Percentiles rank a stretch among this genome's conserved stretches.
Evolutionary conservation across 1,140 invertebrate species (phyloP).

Genomic region (Listronotus oregonensis): DNA sequence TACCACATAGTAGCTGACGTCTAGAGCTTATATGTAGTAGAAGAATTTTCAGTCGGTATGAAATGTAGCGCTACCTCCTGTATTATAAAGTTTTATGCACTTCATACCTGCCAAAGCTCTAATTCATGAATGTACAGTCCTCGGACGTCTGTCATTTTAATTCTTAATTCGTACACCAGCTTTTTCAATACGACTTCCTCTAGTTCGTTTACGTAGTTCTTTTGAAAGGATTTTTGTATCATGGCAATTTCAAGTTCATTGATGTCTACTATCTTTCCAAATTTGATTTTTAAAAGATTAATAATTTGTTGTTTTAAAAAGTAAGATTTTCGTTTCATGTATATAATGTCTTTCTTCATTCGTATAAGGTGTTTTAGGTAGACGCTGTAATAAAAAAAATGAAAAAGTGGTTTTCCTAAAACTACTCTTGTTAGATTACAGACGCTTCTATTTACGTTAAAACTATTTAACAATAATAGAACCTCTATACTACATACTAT

Average conservation of each 20-base stretch:
- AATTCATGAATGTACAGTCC: constrained; percentile 56
- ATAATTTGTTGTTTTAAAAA: constrained; percentile 59
- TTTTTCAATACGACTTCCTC: constrained; percentile 63
- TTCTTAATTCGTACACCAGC: constrained; percentile 61
- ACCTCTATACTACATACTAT: no score
- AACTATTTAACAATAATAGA: no score
- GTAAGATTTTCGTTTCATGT: constrained; percentile 61
- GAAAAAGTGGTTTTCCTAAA: constrained; percentile 1
- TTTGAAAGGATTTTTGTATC: constrained; percentile 57
- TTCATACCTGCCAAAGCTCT: constrained; percentile 42
- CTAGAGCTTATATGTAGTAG: no score
- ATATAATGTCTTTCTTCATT: constrained; percentile 62
- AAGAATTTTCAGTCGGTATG: no score
- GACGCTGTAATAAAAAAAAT: constrained; percentile 49
- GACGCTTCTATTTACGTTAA: no score
- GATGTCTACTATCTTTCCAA: constrained; percentile 62
- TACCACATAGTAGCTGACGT: no score
- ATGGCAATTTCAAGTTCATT: constrained; percentile 63
- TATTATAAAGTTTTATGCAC: no score
- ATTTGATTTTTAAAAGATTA: constrained; percentile 62
- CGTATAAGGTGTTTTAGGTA: constrained; percentile 61
- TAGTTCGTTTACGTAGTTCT: constrained; percentile 54
- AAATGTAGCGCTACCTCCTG: no score
- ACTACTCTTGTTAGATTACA: not conserved
- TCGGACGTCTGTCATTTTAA: constrained; percentile 57